Evolutionary conservation across 2,113 vertebrate genomes (phyloP).

Genomic region (Trogon melanurus): DNA sequence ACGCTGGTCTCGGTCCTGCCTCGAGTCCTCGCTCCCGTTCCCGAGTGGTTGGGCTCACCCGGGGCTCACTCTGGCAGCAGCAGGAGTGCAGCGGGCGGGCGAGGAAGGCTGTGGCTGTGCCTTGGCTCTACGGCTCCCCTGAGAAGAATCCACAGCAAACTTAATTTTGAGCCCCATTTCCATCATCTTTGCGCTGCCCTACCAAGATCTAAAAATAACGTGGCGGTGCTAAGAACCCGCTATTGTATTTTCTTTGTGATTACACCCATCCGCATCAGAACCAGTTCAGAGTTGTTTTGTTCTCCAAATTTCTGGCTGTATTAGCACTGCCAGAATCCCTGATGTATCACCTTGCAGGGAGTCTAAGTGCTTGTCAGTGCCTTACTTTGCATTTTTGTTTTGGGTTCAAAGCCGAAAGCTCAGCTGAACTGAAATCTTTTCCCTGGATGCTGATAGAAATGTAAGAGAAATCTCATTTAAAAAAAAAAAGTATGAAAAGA

Average conservation of each 20-base stretch:
- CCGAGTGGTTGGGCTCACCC: neutral
- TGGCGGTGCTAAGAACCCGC: neutral
- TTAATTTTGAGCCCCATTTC: neutral
- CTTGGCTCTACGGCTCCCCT: neutral
- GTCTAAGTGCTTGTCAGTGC: slow-evolving; percentile 32
- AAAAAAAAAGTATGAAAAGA: slow-evolving; percentile 21
- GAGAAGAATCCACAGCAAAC: neutral
- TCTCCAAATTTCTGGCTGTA: neutral
- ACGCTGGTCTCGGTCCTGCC: fast-evolving
- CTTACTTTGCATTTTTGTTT: slow-evolving; percentile 56
- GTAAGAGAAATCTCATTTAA: slow-evolving; percentile 47
- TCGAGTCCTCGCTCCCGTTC: no score
- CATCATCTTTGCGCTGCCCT: neutral
- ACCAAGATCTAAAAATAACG: neutral
- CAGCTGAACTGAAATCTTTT: slow-evolving; percentile 30
- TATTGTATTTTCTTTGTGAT: neutral
- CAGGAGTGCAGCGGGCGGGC: fast-evolving
- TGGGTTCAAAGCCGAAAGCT: slow-evolving; percentile 27
- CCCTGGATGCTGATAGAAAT: slow-evolving; percentile 37
- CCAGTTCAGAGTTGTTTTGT: neutral
- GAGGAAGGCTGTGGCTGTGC: neutral
- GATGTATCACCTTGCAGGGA: slow-evolving; percentile 53
- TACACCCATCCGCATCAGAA: neutral
- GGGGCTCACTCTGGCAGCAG: fast-evolving
- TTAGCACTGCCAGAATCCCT: slow-evolving; percentile 21